These are phyloP conservation scores for Chondrilla cf. caribensis DNA, from an alignment of 37 sponge, comb jelly and placozoan genomes.

Conservation along the genomic window DNA sequence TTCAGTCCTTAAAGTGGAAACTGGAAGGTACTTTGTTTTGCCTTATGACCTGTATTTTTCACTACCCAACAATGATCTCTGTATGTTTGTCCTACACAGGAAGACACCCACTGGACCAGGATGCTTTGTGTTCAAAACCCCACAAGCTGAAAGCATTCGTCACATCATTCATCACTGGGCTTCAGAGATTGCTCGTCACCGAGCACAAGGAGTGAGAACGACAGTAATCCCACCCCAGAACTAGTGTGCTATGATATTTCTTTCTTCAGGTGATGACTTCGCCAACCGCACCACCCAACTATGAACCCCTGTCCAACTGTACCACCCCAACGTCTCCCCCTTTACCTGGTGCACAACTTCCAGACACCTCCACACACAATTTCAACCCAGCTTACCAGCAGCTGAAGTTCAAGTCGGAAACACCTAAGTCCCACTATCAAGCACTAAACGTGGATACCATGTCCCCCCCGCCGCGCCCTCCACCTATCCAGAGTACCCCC, in stretches of 20 bases:
- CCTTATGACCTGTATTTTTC: neutral
- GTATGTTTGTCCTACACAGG: neutral
- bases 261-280: no score
- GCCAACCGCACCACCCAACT: no score
- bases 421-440: neutral
- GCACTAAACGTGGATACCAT: neutral
- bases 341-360: no score
- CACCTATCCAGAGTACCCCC: no score
- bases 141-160: constrained; percentile 19
- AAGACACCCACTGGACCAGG: constrained; percentile 22
- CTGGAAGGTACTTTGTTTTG: constrained; percentile 48
- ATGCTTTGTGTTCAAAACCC: constrained; percentile 10
- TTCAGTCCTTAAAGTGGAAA: constrained; percentile 67
- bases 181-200: neutral
- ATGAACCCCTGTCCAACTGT: no score
- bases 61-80: no score
- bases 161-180: constrained; percentile 16
- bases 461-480: neutral
- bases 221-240: neutral
- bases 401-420: neutral
- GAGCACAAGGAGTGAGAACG: neutral
- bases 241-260: no score
- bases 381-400: constrained; percentile 5
- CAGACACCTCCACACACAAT: no score
- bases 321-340: no score